These are phyloP conservation scores for Peromyscus polionotus DNA, from an alignment of 2,113 vertebrate species.

Conservation along the genomic window DNA sequence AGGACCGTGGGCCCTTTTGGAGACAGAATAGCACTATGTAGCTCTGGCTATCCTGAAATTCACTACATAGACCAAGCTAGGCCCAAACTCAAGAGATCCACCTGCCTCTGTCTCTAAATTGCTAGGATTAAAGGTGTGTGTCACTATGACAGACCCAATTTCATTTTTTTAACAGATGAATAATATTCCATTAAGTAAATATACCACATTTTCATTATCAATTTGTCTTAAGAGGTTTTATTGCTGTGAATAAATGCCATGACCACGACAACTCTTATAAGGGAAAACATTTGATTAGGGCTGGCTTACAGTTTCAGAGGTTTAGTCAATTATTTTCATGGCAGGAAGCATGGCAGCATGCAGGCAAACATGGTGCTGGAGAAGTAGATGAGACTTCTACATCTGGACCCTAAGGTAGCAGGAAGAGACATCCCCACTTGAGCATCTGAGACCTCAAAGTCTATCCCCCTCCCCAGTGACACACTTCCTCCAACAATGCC, in stretches of 20 bases:
- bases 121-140: neutral
- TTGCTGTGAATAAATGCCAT: neutral
- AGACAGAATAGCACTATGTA: neutral
- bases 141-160: neutral
- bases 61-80: neutral
- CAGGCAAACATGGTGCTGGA: neutral
- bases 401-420: neutral
- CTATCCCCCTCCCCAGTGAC: neutral
- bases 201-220: neutral
- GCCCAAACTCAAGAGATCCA: neutral
- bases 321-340: neutral
- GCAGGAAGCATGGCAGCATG: neutral
- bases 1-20: neutral
- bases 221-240: neutral
- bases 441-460: neutral
- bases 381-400: neutral
- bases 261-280: neutral
- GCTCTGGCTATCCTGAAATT: neutral
- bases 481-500: neutral
- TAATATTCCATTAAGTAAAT: neutral
- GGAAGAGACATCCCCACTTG: neutral
- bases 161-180: neutral
- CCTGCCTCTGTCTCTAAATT: neutral
- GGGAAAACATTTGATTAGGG: neutral
- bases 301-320: neutral